phyloP scores from a whole-genome alignment of 2,797 vertebrate species.

The Echeneis naucrates region DNA sequence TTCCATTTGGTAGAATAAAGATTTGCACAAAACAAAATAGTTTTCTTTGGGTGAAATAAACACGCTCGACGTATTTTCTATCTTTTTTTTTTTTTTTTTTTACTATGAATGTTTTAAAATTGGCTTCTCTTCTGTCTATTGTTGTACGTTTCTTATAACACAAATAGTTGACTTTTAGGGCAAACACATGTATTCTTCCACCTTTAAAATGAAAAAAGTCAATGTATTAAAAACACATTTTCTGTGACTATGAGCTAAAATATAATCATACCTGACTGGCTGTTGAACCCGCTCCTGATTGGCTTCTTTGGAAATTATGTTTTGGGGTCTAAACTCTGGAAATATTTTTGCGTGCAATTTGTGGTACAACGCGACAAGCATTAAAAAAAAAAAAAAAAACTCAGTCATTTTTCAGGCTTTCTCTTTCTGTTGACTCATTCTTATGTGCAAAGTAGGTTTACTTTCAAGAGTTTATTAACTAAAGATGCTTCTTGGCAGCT shows the following conservation, averaged over 20 bases:
- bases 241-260: background rate
- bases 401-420: background rate
- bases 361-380: too few relatives aligned
- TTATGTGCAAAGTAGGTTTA: background rate
- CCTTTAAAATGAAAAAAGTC: background rate
- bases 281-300: background rate
- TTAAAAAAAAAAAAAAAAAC: too few relatives aligned
- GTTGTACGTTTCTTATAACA: background rate
- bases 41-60: slow-evolving; percentile 25
- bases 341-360: too few relatives aligned
- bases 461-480: background rate
- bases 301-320: too few relatives aligned
- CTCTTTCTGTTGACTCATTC: background rate
- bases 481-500: slow-evolving; percentile 9
- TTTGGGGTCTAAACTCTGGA: too few relatives aligned
- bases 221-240: too few relatives aligned
- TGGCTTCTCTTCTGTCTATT: background rate
- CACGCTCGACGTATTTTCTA: background rate
- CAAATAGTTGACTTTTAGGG: background rate
- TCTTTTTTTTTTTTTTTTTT: slow-evolving; percentile 1
- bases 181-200: background rate
- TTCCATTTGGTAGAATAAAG: slow-evolving; percentile 10
- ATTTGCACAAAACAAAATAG: slow-evolving; percentile 30
- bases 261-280: background rate
- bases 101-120: background rate